A percentile compares a stretch with the other conserved stretches of the same genome.
Conservation (phyloP, 2,888 invertebrate species). For the Synergus gifuensis region DNA sequence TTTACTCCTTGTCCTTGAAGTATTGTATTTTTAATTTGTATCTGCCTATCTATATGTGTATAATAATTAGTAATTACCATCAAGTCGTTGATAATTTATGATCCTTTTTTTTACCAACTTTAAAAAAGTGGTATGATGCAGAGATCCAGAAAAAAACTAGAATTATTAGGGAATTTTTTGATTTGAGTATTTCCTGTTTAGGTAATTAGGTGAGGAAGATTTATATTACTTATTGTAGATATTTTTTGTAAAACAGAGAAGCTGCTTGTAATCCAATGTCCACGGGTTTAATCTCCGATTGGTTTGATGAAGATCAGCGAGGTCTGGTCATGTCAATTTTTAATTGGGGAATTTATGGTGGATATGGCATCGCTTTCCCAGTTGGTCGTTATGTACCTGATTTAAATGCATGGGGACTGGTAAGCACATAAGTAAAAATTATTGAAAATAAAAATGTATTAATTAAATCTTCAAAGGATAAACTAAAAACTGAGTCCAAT, state of each 20-base stretch:
- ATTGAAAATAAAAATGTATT: not conserved
- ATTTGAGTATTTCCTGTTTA: too few relatives aligned
- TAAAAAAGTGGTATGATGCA: too few relatives aligned
- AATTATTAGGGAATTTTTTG: too few relatives aligned
- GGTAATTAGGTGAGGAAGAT: too few relatives aligned
- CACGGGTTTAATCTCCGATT: constrained; percentile 90
- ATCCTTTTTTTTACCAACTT: constrained; percentile 5
- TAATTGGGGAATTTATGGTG: constrained; percentile 97
- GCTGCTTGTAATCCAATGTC: constrained; percentile 93
- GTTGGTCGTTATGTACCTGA: constrained; percentile 91
- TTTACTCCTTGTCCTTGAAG: constrained; percentile 37
- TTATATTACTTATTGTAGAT: not conserved
- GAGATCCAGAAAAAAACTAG: too few relatives aligned
- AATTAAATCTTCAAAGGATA: not conserved
- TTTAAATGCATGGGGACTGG: constrained; percentile 86
- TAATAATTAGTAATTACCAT: not conserved
- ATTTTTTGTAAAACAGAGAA: constrained; percentile 80
- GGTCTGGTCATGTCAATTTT: constrained; percentile 95
- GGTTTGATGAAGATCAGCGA: constrained; percentile 89
- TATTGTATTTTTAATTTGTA: not conserved
- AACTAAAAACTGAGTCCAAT: not conserved
- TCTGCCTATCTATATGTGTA: not conserved
- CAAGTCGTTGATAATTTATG: not conserved
- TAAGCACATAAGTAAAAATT: constrained; percentile 73
- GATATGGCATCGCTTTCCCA: constrained; percentile 95